Base-by-base conservation (phyloP, 2,888 invertebrate genomes). In the Strigamia maritima region DNA sequence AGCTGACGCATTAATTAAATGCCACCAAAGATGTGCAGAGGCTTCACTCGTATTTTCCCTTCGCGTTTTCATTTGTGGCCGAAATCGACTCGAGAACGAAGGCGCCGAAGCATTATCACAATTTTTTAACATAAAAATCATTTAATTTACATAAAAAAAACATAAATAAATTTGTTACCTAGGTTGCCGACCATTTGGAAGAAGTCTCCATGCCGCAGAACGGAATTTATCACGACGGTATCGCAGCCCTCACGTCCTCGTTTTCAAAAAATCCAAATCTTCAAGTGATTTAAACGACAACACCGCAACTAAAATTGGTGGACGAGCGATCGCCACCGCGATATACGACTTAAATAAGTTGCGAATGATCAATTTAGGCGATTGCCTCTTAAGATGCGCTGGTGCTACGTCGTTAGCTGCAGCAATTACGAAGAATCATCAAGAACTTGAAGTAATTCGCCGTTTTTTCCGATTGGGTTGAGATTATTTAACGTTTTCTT, bases 181-280 rank as follows among this genome's bases (percentile, higher is more conserved):
- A 92, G 89, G 88, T 89, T 76, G 89, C 98, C 83, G 92, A 92
- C 31, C 93, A 93, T 0, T 86, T 99, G 14, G 95, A 97, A 86
- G 94, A 94, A 85, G 89, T 99, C 35, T 90, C 91, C 6, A 94
- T 99, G 92, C 97, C 96, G 0, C 98, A 99, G 87, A 99, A 99
- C 86, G 97, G 98, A 0, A 98, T 99, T 83, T 95, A 94, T 87
- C 91, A 93, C 84, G 86, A 87, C 0, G 99, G 98, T 0, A 91
- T 98, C 76, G 86, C 90, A 0, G 94, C 93, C 0, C 85, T 99
- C 7, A 92, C 94, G 0, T 89, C 91, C 16, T 93, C 94, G 0
- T 91, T 98, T 82, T 88, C 89, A 24, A 84, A 86, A 12, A 89
- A 89, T 82, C 88, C 89, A 0, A 89, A 90, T 54, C 88, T 99